phyloP scores from a whole-genome alignment of 2,113 vertebrate species.

The Solea solea region DNA sequence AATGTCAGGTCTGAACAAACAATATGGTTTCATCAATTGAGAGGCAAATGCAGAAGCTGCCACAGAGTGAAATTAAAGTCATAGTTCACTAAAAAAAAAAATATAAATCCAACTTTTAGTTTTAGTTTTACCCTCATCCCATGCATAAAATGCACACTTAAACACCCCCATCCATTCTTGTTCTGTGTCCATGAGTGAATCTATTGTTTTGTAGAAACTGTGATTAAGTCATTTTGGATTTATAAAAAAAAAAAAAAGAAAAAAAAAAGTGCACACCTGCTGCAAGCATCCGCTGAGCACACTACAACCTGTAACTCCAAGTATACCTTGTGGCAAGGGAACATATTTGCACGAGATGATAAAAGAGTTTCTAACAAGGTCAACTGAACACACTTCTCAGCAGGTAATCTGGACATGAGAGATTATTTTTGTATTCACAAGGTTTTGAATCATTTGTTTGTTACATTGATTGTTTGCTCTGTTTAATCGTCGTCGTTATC shows the following conservation, averaged over 20 bases:
- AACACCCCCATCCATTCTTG: neutral
- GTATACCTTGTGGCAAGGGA: constrained; percentile 26
- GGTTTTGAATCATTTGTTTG: neutral
- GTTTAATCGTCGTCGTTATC: constrained; percentile 19
- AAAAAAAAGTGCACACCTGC: constrained; percentile 36
- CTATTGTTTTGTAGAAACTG: constrained; percentile 15
- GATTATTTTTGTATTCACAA: constrained; percentile 12
- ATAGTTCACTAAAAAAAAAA: constrained; percentile 63
- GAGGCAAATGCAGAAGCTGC: constrained; percentile 71
- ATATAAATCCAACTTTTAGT: constrained; percentile 10
- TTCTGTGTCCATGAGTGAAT: constrained; percentile 22
- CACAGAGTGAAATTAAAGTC: constrained; percentile 63
- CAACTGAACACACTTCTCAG: constrained; percentile 34
- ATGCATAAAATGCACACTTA: constrained; percentile 44
- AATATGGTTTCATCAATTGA: constrained; percentile 73
- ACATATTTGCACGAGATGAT: constrained; percentile 44
- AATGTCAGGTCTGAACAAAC: constrained; percentile 78
- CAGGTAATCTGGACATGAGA: constrained; percentile 28
- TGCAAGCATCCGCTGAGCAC: constrained; percentile 23
- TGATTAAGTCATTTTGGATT: constrained; percentile 25
- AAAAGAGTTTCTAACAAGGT: constrained; percentile 53
- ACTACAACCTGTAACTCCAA: constrained; percentile 37
- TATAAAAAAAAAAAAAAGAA: constrained; percentile 5
- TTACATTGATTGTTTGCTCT: neutral
- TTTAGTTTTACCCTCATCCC: constrained; percentile 43